Conservation (phyloP, 2,113 vertebrate species). For the Gobio gobio region DNA sequence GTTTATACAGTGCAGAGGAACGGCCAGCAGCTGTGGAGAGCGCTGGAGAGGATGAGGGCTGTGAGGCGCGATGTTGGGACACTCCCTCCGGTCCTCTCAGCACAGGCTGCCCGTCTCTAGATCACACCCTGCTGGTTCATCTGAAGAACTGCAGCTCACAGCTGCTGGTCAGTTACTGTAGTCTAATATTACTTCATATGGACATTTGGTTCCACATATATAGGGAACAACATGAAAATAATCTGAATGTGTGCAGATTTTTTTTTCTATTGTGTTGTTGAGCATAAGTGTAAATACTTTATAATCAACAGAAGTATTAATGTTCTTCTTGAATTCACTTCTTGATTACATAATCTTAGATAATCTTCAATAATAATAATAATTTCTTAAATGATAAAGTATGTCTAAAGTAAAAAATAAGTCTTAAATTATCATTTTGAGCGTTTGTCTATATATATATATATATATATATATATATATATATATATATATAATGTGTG, state of each 20-base stretch:
- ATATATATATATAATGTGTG: too few species aligned
- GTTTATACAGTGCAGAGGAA: constrained; percentile 32
- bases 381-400: too few species aligned
- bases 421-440: too few species aligned
- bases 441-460: too few species aligned
- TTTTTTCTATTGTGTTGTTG: background rate
- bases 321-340: too few species aligned
- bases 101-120: constrained; percentile 83
- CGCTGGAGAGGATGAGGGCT: constrained; percentile 52
- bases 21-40: constrained; percentile 35
- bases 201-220: background rate
- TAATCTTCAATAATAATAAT: too few species aligned
- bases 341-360: too few species aligned
- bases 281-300: background rate
- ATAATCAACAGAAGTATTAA: background rate
- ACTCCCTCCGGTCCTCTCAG: constrained; percentile 78
- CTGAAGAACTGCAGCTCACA: constrained; percentile 86
- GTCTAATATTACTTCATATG: background rate
- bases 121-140: constrained; percentile 84
- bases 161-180: constrained; percentile 83
- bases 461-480: too few species aligned
- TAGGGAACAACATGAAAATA: background rate
- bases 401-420: too few species aligned
- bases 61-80: constrained; percentile 68
- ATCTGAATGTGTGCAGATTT: background rate